Conservation (phyloP, 2,113 vertebrate genomes). For the Pseudois nayaur region DNA sequence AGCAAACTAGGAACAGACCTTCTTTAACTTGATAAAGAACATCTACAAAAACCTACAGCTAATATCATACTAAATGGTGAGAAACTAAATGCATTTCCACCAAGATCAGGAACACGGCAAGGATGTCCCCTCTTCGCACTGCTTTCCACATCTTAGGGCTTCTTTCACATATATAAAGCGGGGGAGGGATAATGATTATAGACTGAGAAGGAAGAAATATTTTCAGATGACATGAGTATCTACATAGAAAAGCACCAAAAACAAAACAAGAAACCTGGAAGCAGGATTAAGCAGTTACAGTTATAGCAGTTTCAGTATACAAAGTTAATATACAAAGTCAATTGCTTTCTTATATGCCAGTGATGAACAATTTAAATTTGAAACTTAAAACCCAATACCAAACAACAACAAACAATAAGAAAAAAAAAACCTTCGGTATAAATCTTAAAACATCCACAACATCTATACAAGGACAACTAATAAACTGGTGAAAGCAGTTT, state of each 20-base stretch:
- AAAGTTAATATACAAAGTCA: neutral
- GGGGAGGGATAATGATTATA: neutral
- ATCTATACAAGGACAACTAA: neutral
- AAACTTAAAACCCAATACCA: neutral
- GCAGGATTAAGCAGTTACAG: neutral
- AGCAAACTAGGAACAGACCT: neutral
- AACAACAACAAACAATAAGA: neutral
- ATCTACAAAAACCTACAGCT: neutral
- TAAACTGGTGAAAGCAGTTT: neutral
- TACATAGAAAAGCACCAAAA: neutral
- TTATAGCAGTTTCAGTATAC: neutral
- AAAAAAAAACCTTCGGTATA: neutral
- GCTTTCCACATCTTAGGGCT: neutral
- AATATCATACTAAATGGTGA: neutral
- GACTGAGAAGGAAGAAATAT: neutral
- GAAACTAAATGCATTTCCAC: neutral
- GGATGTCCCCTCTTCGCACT: neutral
- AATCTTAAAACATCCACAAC: neutral
- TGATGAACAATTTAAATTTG: neutral
- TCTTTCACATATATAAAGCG: neutral
- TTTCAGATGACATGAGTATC: neutral
- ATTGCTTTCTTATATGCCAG: neutral
- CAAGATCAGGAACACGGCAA: neutral
- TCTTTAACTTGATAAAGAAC: neutral
- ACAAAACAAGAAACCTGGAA: neutral